phyloP scores from a whole-genome alignment of 2,888 invertebrate genomes.

The Ferrisia virgata region DNA sequence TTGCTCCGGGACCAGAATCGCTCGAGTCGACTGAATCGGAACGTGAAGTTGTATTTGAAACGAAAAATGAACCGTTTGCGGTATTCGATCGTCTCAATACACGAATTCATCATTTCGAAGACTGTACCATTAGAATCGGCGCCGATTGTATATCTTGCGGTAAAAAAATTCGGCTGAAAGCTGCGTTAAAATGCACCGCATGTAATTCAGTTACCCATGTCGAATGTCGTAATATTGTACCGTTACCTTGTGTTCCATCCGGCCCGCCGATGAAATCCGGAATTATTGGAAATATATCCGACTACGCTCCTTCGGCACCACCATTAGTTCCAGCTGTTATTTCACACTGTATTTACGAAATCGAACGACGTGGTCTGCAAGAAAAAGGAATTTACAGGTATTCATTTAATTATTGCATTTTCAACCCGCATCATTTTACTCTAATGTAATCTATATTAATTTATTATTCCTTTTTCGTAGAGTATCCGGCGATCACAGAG shows the following conservation, averaged over 20 bases:
- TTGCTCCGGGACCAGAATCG: conserved; percentile 16
- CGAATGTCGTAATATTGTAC: conserved; percentile 79
- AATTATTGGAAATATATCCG: conserved; percentile 53
- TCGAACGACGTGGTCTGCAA: conserved; percentile 80
- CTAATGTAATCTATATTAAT: neutral
- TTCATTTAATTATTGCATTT: neutral
- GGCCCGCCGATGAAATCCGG: conserved; percentile 58
- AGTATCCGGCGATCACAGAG: conserved; percentile 80
- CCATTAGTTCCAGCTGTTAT: conserved; percentile 94
- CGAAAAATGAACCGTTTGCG: neutral
- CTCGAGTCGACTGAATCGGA: conserved; percentile 14
- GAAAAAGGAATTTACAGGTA: conserved; percentile 70
- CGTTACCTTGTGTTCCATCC: conserved; percentile 73
- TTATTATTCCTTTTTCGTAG: neutral
- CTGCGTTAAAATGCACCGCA: conserved; percentile 75
- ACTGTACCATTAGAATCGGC: neutral
- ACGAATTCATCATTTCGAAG: conserved; percentile 65
- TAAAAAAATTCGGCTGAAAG: conserved; percentile 83
- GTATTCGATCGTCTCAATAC: conserved; percentile 49
- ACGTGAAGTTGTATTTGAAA: neutral
- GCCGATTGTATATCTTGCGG: conserved; percentile 69
- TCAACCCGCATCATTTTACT: neutral
- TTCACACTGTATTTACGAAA: conserved; percentile 91
- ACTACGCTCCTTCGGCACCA: conserved; percentile 77
- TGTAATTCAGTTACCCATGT: conserved; percentile 66